phyloP scores from a whole-genome alignment of 2,888 invertebrate species.

The Pogonocherus hispidulus region DNA sequence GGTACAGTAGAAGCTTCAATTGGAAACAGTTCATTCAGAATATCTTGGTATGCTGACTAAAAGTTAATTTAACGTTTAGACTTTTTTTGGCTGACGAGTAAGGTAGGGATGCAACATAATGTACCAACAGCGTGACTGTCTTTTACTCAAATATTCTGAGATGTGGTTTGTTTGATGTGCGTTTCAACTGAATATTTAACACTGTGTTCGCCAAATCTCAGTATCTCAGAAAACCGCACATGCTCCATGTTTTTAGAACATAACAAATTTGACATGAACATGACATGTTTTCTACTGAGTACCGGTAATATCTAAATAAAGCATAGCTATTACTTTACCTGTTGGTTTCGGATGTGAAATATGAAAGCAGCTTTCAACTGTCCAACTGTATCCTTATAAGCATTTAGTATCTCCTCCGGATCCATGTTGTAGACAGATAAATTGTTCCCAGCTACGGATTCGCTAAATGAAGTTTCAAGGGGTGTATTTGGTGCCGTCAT shows the following conservation, averaged over 20 bases:
- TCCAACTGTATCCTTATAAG: slow-evolving; percentile 72
- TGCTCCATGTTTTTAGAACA: no score
- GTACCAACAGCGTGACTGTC: no score
- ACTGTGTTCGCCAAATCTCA: no score
- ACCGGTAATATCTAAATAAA: no score
- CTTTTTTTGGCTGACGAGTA: no score
- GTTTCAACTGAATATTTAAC: no score
- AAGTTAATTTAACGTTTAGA: slow-evolving; percentile 8
- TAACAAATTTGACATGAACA: no score
- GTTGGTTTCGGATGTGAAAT: slow-evolving; percentile 76
- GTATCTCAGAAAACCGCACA: no score
- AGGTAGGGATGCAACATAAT: no score
- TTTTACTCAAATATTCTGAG: no score
- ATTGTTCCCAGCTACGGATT: slow-evolving; percentile 72
- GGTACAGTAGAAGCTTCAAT: slow-evolving; percentile 62
- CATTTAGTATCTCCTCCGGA: slow-evolving; percentile 75
- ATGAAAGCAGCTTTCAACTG: slow-evolving; percentile 83
- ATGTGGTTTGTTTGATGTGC: no score
- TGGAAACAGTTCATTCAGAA: slow-evolving; percentile 69
- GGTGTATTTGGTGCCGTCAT: slow-evolving; percentile 49
- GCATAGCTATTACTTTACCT: slow-evolving; percentile 44
- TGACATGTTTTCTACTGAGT: no score
- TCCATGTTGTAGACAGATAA: slow-evolving; percentile 79
- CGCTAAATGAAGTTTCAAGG: slow-evolving; percentile 67
- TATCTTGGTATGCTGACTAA: slow-evolving; percentile 68